Percentiles rank a stretch among this genome's conserved stretches.
These are phyloP conservation scores for Cybosia mesomella DNA, from an alignment of 2,888 invertebrate species.

Conservation along the genomic window DNA sequence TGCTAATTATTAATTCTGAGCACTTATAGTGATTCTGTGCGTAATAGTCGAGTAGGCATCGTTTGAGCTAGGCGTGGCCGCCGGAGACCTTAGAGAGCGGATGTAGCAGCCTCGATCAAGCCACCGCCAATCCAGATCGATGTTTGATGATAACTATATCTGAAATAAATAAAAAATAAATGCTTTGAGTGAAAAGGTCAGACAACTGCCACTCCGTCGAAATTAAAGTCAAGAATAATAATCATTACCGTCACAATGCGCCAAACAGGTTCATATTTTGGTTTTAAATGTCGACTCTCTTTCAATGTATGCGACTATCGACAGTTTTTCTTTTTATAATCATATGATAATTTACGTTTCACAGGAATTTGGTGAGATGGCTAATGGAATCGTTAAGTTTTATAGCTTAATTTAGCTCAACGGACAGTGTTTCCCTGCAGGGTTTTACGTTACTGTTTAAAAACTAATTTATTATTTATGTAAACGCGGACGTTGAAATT, in stretches of 20 bases:
- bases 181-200: slow-evolving; percentile 83
- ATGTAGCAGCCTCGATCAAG: slow-evolving; percentile 79
- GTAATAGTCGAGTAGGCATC: slow-evolving; percentile 66
- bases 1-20: slow-evolving; percentile 58
- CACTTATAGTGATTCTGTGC: slow-evolving; percentile 61
- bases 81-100: slow-evolving; percentile 78
- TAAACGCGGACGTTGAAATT: slow-evolving; percentile 50
- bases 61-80: slow-evolving; percentile 78
- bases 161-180: slow-evolving; percentile 71
- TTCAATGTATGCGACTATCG: slow-evolving; percentile 47
- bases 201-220: slow-evolving; percentile 68
- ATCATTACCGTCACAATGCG: slow-evolving; percentile 73
- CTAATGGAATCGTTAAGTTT: slow-evolving; percentile 68
- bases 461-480: slow-evolving; percentile 62
- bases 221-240: slow-evolving; percentile 81
- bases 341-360: slow-evolving; percentile 56
- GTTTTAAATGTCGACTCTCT: slow-evolving; percentile 62
- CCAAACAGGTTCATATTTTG: slow-evolving; percentile 71
- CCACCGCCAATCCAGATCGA: slow-evolving; percentile 72
- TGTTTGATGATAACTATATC: slow-evolving; percentile 79
- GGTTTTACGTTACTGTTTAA: slow-evolving; percentile 35
- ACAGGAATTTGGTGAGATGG: slow-evolving; percentile 57
- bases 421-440: slow-evolving; percentile 19
- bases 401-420: slow-evolving; percentile 76
- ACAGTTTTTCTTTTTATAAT: slow-evolving; percentile 58